A percentile compares a stretch with the other conserved stretches of the same genome.
These are phyloP conservation scores for Petrolisthes manimaculis DNA, from an alignment of 2,888 invertebrate genomes.

Conservation along the genomic window DNA sequence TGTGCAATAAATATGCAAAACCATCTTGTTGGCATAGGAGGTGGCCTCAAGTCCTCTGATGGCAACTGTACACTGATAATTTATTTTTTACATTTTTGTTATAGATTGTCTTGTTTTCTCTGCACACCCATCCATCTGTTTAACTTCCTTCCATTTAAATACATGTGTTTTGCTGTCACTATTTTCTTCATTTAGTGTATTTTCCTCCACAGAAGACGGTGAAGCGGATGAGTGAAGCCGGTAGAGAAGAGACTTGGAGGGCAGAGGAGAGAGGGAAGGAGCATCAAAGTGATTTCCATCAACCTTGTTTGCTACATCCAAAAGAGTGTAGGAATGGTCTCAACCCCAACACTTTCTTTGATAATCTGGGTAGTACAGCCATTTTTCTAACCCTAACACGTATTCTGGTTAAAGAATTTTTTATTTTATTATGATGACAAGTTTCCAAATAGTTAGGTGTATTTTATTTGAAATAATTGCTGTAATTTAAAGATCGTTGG, in stretches of 20 bases:
- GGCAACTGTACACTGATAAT: too few relatives aligned
- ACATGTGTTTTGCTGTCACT: not conserved
- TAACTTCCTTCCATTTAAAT: too few relatives aligned
- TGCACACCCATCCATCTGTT: not conserved
- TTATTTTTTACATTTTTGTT: not conserved
- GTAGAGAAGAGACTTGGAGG: too few relatives aligned
- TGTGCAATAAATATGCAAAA: too few relatives aligned
- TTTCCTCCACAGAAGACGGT: constrained; percentile 24
- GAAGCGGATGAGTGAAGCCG: constrained; percentile 36
- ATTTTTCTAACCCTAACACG: constrained; percentile 11
- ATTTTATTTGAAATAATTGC: too few relatives aligned
- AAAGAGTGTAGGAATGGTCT: constrained; percentile 30
- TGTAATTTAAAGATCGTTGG: too few relatives aligned
- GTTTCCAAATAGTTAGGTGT: too few relatives aligned
- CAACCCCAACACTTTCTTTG: not conserved
- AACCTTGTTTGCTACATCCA: not conserved
- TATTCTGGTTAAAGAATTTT: not conserved
- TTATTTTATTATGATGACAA: too few relatives aligned
- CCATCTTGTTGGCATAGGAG: too few relatives aligned
- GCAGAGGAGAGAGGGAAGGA: not conserved
- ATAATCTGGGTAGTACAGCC: not conserved
- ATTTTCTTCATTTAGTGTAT: not conserved
- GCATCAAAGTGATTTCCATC: not conserved
- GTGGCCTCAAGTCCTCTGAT: too few relatives aligned
- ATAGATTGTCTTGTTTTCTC: not conserved